These are phyloP conservation scores for Illadopsis cleaveri DNA, from an alignment of 2,113 vertebrate species.

Conservation along the genomic window DNA sequence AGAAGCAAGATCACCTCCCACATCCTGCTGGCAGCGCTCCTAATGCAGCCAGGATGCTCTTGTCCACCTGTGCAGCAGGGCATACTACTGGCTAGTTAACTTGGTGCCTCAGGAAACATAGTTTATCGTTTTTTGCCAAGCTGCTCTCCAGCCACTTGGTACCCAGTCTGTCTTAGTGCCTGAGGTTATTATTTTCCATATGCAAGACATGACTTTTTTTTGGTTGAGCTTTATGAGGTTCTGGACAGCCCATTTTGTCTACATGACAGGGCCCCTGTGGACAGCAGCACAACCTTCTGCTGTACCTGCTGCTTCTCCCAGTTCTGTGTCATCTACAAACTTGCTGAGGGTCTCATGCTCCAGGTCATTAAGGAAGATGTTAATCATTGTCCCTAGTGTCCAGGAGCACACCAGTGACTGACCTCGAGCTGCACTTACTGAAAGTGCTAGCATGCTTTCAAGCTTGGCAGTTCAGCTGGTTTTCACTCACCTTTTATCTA, in stretches of 20 bases:
- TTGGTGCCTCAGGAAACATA: neutral
- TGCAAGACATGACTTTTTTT: neutral
- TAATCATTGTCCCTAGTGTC: neutral
- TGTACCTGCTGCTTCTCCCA: neutral
- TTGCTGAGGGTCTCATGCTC: neutral
- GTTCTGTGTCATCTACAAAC: neutral
- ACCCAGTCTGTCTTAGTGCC: neutral
- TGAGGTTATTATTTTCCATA: neutral
- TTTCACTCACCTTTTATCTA: neutral
- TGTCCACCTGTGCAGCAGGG: neutral
- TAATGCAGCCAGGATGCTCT: neutral
- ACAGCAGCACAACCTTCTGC: neutral
- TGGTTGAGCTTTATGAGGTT: neutral
- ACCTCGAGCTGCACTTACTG: neutral
- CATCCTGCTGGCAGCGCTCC: neutral
- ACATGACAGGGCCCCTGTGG: neutral
- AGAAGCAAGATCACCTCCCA: neutral
- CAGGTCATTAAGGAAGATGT: neutral
- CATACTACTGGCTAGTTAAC: neutral
- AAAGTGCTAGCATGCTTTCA: neutral
- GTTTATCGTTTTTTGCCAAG: neutral
- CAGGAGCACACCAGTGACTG: rapidly evolving
- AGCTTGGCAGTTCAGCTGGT: neutral
- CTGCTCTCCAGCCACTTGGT: neutral
- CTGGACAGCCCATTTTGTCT: neutral